Conservation (phyloP, 2,113 vertebrate genomes). For the Ailuropoda melanoleuca region DNA sequence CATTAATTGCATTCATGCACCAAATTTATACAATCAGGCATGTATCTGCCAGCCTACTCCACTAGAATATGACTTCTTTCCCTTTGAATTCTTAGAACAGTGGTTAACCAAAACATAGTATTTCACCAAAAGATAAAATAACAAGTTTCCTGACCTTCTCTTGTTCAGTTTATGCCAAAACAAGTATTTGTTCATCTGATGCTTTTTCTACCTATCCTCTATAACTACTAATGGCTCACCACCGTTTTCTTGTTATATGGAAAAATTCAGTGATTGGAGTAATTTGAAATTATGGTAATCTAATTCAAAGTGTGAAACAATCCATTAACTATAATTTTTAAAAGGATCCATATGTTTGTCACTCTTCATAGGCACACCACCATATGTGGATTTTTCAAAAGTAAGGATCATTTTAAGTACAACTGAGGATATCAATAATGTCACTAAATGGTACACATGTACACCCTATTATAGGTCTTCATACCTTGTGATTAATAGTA, state of each 20-base stretch:
- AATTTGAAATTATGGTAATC: constrained; percentile 5
- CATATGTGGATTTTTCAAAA: background rate
- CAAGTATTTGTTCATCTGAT: background rate
- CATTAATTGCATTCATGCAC: background rate
- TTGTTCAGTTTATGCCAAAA: background rate
- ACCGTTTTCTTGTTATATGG: background rate
- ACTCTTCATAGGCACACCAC: background rate
- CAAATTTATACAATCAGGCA: background rate
- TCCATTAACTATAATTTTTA: constrained; percentile 9
- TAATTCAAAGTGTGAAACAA: background rate
- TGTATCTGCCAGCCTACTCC: background rate
- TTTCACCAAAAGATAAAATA: background rate
- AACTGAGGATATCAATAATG: background rate
- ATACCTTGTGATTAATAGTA: background rate
- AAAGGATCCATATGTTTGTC: background rate
- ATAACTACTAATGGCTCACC: background rate
- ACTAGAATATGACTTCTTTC: background rate
- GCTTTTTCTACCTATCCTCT: background rate
- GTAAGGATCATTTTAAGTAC: background rate
- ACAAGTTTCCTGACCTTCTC: background rate
- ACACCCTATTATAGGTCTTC: background rate
- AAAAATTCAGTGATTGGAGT: constrained; percentile 20
- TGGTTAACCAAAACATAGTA: background rate
- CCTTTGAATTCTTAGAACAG: background rate
- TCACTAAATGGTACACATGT: background rate